Evolutionary conservation across 2,797 vertebrate genomes (phyloP).

Genomic region (Poeciliopsis gracilis): DNA sequence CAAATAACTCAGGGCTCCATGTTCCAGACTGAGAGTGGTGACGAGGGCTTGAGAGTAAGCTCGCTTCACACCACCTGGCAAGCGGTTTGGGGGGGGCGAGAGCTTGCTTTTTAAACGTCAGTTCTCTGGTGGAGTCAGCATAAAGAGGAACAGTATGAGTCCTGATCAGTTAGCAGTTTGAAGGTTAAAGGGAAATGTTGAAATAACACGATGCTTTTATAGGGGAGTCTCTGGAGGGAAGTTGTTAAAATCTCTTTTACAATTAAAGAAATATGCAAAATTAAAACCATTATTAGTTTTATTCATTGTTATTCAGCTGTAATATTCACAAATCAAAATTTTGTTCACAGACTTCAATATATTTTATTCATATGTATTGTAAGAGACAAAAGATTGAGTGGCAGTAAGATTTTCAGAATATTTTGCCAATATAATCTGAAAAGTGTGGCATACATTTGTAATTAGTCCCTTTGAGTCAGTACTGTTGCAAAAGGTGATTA

Average conservation of each 20-base stretch:
- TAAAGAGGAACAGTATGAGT: background rate
- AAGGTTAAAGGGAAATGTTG: background rate
- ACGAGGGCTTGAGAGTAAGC: slow-evolving; percentile 65
- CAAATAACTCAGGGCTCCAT: slow-evolving; percentile 80
- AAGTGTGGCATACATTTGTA: background rate
- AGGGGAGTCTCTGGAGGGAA: background rate
- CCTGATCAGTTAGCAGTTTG: background rate
- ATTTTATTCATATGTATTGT: background rate
- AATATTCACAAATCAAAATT: background rate
- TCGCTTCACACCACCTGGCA: slow-evolving; percentile 64
- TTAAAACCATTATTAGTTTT: background rate
- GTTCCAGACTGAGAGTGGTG: slow-evolving; percentile 63
- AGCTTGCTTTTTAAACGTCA: slow-evolving; percentile 10
- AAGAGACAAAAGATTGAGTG: background rate
- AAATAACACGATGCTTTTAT: background rate
- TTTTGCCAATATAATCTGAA: background rate
- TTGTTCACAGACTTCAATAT: background rate
- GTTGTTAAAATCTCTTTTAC: background rate
- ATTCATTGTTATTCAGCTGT: background rate
- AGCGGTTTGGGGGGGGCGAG: background rate
- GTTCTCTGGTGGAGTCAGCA: slow-evolving; percentile 25
- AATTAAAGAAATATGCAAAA: background rate
- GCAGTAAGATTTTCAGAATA: background rate
- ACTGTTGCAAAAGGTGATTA: too few species aligned
- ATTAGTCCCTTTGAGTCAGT: background rate